A percentile compares a stretch with the other conserved stretches of the same genome.
Conservation (phyloP, 1,140 invertebrate genomes). For the Gyrodactylus bullatarudis region DNA sequence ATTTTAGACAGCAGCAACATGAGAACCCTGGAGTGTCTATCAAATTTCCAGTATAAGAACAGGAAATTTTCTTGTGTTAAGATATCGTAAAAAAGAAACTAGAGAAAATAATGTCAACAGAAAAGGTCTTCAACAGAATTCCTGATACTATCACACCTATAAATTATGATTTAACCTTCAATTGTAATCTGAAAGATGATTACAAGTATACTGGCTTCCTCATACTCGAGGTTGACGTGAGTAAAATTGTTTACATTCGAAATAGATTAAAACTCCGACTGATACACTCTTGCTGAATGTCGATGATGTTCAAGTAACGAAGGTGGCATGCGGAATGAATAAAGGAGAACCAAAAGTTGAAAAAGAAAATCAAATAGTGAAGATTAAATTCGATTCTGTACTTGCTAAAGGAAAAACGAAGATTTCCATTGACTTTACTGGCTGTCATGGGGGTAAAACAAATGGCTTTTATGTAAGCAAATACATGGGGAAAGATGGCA, state of each 20-base stretch:
- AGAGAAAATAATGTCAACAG: not conserved
- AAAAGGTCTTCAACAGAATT: not conserved
- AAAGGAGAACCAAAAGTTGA: not conserved
- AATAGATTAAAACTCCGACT: not conserved
- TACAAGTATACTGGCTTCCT: not conserved
- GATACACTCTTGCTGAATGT: not conserved
- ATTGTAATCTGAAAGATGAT: not conserved
- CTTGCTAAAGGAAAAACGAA: not conserved
- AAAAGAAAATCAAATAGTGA: not conserved
- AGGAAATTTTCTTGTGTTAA: no score
- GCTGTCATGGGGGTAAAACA: slow-evolving; percentile 32
- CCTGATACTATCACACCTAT: not conserved
- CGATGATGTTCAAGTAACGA: not conserved
- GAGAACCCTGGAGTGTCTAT: no score
- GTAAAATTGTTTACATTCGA: not conserved
- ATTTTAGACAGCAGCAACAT: no score
- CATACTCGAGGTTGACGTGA: not conserved
- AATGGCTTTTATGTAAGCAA: slow-evolving; percentile 51
- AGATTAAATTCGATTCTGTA: not conserved
- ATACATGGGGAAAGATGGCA: slow-evolving; percentile 31
- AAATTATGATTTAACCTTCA: not conserved
- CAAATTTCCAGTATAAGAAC: no score
- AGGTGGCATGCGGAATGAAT: not conserved
- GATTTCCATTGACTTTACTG: not conserved
- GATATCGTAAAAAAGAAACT: no score